Evolutionary conservation across 2,797 vertebrate species (phyloP).

Genomic region (Semotilus atromaculatus): DNA sequence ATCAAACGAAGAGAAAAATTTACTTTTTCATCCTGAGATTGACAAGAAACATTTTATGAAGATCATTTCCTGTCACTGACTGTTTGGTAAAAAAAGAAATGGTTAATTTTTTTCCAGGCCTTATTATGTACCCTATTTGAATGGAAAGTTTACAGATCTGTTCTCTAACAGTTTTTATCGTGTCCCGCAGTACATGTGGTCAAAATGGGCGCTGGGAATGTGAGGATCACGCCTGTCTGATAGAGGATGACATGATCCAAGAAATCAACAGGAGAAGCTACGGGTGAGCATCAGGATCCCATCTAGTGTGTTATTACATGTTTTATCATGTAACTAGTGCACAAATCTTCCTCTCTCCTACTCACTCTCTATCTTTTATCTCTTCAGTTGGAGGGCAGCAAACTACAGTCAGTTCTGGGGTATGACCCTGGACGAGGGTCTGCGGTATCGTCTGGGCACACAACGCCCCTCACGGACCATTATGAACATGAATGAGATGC

Average conservation of each 20-base stretch:
- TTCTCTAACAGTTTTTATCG: slow-evolving; percentile 13
- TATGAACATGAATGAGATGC: slow-evolving; percentile 97
- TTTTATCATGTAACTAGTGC: not conserved
- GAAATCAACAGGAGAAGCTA: slow-evolving; percentile 86
- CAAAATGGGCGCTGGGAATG: slow-evolving; percentile 86
- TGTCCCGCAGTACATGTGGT: slow-evolving; percentile 83
- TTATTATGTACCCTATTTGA: not conserved
- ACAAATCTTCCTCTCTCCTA: not conserved
- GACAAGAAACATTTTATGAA: not conserved
- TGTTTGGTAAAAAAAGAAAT: not conserved
- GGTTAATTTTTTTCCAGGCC: not conserved
- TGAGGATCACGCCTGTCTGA: slow-evolving; percentile 88
- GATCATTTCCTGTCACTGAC: not conserved
- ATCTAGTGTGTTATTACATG: not conserved
- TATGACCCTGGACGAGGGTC: slow-evolving; percentile 92
- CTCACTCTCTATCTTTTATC: slow-evolving; percentile 16
- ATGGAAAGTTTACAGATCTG: not conserved
- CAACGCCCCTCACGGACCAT: slow-evolving; percentile 86
- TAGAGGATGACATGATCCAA: slow-evolving; percentile 85
- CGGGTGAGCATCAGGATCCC: slow-evolving; percentile 77
- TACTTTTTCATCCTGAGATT: not conserved
- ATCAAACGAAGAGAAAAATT: not conserved
- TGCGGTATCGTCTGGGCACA: slow-evolving; percentile 91
- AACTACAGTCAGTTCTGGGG: slow-evolving; percentile 94
- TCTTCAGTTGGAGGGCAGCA: slow-evolving; percentile 87